Base-by-base conservation (phyloP, 1,140 invertebrate species). In the Aphaenogaster rudis region DNA sequence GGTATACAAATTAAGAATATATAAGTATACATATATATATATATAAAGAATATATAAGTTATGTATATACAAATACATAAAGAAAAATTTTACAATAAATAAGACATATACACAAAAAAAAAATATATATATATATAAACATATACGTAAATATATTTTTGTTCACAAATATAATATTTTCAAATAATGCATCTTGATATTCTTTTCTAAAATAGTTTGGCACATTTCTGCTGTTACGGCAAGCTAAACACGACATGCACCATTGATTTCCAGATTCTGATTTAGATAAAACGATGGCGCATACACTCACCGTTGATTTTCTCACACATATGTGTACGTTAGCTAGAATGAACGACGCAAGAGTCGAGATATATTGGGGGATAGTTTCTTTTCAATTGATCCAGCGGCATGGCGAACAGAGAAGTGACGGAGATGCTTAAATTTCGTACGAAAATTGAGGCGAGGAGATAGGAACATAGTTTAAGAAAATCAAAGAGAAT, bases 221-320 rank as follows among this genome's bases (percentile, higher is more conserved):
- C 39, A 42, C 7, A 21, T 76, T 84, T 76, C 42, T 54, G 42
- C 28, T 45, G 28, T 66, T 42, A 39, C 45, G 15, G 2, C 28
- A 82, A 48, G 67, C 36, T 66, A 78, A 72, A 59, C 74, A 77
- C 63, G 48, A 88, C 69, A 91, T 85, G 90, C 77, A 87, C 90
- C 90, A 91, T 91, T 91, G 92, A 92, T 93, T 92, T 91, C 80
- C 28, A 92, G 92, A 93, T 93, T 92, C 89, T 87, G 91, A 92
- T 91, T 93, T 90, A 88, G 92, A 92, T 93, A 92, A 82, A 28
- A 59, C 11, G 42, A 81, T 13, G 17, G 71, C 50, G 61, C 15
- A 79, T 61, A 54, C 13, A 59, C 8, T 39, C 57, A 63, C 11
- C 64, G 50, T 59, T 59, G 69, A 74, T 72, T 48, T 71, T 48